Evolutionary conservation across 2,113 vertebrate species (phyloP), one percentile per base, ranked within the genome.

Genomic region (Silurus meridionalis): DNA sequence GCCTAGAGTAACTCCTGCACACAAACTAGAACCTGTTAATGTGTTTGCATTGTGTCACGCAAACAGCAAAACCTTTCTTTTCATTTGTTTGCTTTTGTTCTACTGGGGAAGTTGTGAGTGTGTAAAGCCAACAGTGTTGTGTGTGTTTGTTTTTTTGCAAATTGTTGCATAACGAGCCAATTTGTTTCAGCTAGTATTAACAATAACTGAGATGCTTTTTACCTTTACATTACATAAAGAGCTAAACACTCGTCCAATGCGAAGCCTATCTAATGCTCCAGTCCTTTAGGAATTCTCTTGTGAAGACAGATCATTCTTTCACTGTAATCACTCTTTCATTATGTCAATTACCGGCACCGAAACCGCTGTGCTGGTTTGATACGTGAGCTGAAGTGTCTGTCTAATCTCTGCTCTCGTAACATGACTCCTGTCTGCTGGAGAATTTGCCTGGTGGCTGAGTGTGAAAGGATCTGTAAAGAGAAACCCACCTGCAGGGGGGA

Each of bases 391-490:
- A 50, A n/a, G 25, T 69, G 67, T 72, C 58, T 63, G 53, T 50
- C 55, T 61, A 74, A 81, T 89, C 85, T 89, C 28, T 83, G 15
- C 58, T 64, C 4, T 1, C 61, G 82, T 86, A 84, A 86, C 23
- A 28, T 60, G 83, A 87, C 53, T 67, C 74, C 67, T 55, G 67
- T 80, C 53, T 80, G 67, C 85, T 66, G 71, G 25, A 74, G 75
- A 77, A 78, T 82, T 77, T 77, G 77, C 64, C 84, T 74, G 37
- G 66, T 83, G 88, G 60, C 69, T 48, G 78, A 64, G 64, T 67
- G 61, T 86, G 69, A 89, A 84, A 55, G 80, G 48, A 82, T 85
- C 78, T 89, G 88, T 84, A 89, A 89, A 72, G 71, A 89, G 83
- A 89, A 89, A 84, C 78, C 82, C 80, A 66, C 71, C 77, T 87